Percentiles rank a stretch among this genome's conserved stretches.
These are phyloP conservation scores for Cryptophagus acutangulus DNA, from an alignment of 2,888 invertebrate species.

Conservation along the genomic window DNA sequence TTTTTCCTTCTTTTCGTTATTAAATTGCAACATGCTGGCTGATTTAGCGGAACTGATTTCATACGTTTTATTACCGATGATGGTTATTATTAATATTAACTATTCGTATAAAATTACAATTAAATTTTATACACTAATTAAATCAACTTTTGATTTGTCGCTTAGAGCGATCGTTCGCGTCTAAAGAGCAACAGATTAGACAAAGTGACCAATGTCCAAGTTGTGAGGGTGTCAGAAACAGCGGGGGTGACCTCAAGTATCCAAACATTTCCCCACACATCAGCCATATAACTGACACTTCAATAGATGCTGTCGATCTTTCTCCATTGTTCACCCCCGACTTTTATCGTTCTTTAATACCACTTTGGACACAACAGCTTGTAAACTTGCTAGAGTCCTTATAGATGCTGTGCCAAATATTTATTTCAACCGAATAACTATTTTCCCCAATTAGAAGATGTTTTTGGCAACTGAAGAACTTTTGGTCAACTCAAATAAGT, in stretches of 20 bases:
- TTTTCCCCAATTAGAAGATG: too few relatives aligned
- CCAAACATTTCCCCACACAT: conserved; percentile 19
- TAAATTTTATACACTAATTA: background rate
- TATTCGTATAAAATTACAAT: background rate
- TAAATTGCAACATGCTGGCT: too few relatives aligned
- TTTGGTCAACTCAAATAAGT: too few relatives aligned
- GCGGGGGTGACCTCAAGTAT: conserved; percentile 34
- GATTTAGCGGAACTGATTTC: too few relatives aligned
- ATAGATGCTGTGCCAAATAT: too few relatives aligned
- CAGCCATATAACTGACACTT: background rate
- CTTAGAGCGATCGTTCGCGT: conserved; percentile 7
- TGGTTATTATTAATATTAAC: background rate
- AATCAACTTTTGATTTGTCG: background rate
- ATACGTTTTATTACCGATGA: conserved; percentile 1
- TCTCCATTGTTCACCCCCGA: conserved; percentile 19
- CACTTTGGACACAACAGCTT: conserved; percentile 16
- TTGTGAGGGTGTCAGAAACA: conserved; percentile 9
- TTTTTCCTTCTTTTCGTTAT: too few relatives aligned
- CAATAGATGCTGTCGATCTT: conserved; percentile 9
- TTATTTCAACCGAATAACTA: too few relatives aligned
- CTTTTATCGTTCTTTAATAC: conserved; percentile 22
- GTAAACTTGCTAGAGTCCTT: too few relatives aligned
- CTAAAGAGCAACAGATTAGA: conserved; percentile 20
- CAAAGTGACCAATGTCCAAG: conserved; percentile 15
- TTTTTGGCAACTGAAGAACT: too few relatives aligned